phyloP scores from a whole-genome alignment of 2,888 invertebrate species.

The Fragum sueziense region DNA sequence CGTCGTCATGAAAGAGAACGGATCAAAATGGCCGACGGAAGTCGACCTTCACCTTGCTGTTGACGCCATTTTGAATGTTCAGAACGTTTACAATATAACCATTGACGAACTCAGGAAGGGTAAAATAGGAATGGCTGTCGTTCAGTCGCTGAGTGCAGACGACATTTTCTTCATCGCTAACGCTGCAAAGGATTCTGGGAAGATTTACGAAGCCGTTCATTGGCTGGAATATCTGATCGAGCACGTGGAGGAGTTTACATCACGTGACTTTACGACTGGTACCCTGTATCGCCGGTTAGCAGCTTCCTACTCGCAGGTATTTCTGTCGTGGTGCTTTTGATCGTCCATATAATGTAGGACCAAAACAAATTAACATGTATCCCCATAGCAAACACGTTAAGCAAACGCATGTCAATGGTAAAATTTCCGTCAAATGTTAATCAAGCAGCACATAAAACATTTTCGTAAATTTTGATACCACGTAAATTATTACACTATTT shows the following conservation, averaged over 20 bases:
- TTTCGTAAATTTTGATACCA: no score
- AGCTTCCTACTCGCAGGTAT: constrained; percentile 23
- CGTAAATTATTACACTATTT: no score
- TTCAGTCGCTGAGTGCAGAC: constrained; percentile 37
- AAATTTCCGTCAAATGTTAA: no score
- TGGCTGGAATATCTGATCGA: constrained; percentile 49
- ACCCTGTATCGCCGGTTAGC: constrained; percentile 38
- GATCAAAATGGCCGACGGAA: constrained; percentile 34
- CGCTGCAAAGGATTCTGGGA: constrained; percentile 42
- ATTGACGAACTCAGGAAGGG: constrained; percentile 33
- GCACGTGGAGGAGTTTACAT: constrained; percentile 15
- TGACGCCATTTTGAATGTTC: constrained; percentile 43
- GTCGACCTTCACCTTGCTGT: constrained; percentile 44
- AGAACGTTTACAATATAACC: constrained; percentile 46
- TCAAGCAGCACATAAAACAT: no score
- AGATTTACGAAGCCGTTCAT: constrained; percentile 46
- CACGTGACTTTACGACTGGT: constrained; percentile 33
- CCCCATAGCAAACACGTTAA: no score
- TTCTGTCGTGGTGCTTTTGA: no score
- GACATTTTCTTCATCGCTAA: constrained; percentile 52
- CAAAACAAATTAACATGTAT: no score
- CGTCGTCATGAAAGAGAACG: constrained; percentile 20
- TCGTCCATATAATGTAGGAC: no score
- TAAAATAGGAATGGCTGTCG: constrained; percentile 18
- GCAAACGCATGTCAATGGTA: no score